Base-by-base conservation (phyloP, 2,113 vertebrate genomes). In the Chloroceryle aenea region DNA sequence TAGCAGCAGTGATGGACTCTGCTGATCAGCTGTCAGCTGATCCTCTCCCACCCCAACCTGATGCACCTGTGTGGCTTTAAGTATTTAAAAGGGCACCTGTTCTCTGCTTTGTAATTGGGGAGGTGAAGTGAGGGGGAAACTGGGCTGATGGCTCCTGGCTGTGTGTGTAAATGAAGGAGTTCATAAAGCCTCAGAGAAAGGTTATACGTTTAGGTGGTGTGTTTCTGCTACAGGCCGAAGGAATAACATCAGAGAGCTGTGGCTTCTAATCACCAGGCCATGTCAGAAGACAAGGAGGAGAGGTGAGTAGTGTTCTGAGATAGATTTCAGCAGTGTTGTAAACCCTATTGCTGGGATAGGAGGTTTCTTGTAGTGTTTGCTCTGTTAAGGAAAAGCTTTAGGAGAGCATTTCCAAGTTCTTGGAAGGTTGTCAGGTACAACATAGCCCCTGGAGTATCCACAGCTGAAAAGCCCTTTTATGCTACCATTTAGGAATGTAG, bases 201-300 rank as follows among this genome's bases (percentile, higher is more conserved):
- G 1, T 1, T 9, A 0, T 1, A 4, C 0, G 0, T 8, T n/a
- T 21, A 4, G 9, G 11, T 42, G 7, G 12, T 36, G 9, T 14
- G 29, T 52, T 3, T 3, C 4, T 40, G 1, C 10, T 63, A 48
- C 2, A 26, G 43, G 3, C 1, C 5, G 29, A 15, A 52, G 12
- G 7, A 23, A 1, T 32, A 3, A 7, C 0, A 0, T 9, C 1
- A 8, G 8, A 9, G 5, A 29, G 18, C 21, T 16, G 7, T 52
- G 36, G 26, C 4, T 10, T 61, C 8, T 52, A 0, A 0, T 64
- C 66, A 50, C n/a, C 1, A 21, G 52, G 6, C 12, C 2, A 3
- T 0, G 1, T 11, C 15, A 34, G 7, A 63, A 30, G 72, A 12
- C 1, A 2, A 7, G 1, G 3, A 15, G 4, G 5, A 74, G 48